Evolutionary conservation across 2,113 vertebrate genomes (phyloP), one percentile per base, ranked within the genome.

Genomic region (Thalassoma bifasciatum): DNA sequence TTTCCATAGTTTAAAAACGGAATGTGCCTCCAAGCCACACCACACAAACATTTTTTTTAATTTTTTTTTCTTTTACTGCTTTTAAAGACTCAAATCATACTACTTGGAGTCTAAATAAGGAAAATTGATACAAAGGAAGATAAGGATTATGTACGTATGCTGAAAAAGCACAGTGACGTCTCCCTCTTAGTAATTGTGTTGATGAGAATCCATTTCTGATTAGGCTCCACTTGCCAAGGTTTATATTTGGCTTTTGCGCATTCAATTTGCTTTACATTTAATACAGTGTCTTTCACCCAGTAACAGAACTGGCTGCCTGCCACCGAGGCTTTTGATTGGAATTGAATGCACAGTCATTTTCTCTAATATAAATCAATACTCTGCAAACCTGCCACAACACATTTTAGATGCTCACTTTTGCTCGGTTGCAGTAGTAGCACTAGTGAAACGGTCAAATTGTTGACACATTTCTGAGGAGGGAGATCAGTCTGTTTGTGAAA

Each of bases 331-430:
- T 92, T 89, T 91, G 91, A 93, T 92, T 90, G 88, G 90, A 91
- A 91, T 91, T 91, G 89, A 89, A 90, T 88, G 86, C 72, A 80
- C 86, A 87, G 83, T 86, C 90, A 84, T 92, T 92, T 89, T 84
- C 88, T 81, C 79, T 83, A 77, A 90, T 91, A 91, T 89, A 90
- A 90, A 92, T 92, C 92, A 90, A 92, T 93, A 93, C 75, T 83
- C 84, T 77, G 80, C 82, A 87, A 81, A 89, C 77, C 85, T 86
- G 88, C 85, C 80, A 72, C 86, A 58, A 76, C 81, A 87, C 83
- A 64, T 80, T 84, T 86, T 76, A 64, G 83, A 82, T 72, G 80
- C 83, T 89, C 86, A 83, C 83, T 66, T 77, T 79, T 83, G 87
- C 83, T 42, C 65, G 7, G 5, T 37, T 73, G 82, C 51, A 59